Evolutionary conservation across 92 coral and sea anemone genomes (phyloP).

Genomic region (Palythoa caribaeorum): DNA sequence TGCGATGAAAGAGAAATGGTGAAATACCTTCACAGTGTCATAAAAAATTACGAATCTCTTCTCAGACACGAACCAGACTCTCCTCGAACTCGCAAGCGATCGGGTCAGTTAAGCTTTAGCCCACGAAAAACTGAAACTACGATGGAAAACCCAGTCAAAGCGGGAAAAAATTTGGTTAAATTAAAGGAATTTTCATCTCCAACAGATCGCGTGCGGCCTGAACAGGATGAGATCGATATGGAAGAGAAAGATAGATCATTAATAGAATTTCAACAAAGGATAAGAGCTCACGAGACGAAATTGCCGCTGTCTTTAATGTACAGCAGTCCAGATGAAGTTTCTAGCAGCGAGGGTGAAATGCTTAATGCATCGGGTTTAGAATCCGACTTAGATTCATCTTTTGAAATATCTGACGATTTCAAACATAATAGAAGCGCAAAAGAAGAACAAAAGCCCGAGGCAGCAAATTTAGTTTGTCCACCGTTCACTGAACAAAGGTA

Average conservation of each 20-base stretch:
- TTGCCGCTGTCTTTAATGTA: neutral
- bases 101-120: neutral
- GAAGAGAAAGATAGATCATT: neutral
- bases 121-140: neutral
- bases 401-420: constrained; percentile 11
- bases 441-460: neutral
- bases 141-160: constrained; percentile 10
- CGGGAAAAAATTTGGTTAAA: neutral
- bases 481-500: neutral
- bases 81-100: constrained; percentile 48
- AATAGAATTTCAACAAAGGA: neutral
- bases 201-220: neutral
- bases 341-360: constrained; percentile 38
- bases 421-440: neutral
- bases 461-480: neutral
- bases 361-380: constrained; percentile 44
- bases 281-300: neutral
- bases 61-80: constrained; percentile 65
- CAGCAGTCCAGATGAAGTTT: constrained; percentile 29
- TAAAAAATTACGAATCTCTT: constrained; percentile 88
- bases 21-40: constrained; percentile 85
- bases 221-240: neutral
- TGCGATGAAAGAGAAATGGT: constrained; percentile 90
- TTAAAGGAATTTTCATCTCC: neutral
- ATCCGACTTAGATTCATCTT: constrained; percentile 33